Conservation (phyloP, 2,797 vertebrate genomes). For the Platyrinchus mystaceus region DNA sequence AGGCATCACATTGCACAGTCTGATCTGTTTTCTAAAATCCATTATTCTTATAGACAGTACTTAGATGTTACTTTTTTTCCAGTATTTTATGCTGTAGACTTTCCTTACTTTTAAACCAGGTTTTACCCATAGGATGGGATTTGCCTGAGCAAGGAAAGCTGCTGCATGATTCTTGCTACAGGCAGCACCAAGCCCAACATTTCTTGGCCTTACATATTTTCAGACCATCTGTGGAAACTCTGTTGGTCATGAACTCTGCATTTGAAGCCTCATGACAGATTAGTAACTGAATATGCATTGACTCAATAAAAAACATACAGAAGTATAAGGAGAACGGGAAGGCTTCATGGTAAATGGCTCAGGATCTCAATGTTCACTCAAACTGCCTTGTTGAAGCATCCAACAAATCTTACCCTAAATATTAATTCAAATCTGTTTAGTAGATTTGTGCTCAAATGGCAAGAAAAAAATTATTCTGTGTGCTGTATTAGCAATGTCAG, state of each 20-base stretch:
- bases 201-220: not conserved
- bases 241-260: not conserved
- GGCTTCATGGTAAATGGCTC: not conserved
- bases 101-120: not conserved
- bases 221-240: not conserved
- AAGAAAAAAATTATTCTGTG: not conserved
- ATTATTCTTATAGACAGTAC: not conserved
- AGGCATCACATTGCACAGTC: not conserved
- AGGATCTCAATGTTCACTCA: not conserved
- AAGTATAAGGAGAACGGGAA: not conserved
- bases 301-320: not conserved
- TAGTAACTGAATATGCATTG: not conserved
- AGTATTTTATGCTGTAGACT: not conserved
- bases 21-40: not conserved
- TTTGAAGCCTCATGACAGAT: not conserved
- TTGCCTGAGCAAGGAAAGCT: not conserved
- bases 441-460: not conserved
- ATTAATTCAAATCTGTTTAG: not conserved
- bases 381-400: not conserved
- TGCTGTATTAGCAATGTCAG: not conserved
- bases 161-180: not conserved
- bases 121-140: not conserved
- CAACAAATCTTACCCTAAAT: not conserved
- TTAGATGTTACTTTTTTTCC: not conserved
- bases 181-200: not conserved